phyloP scores from a whole-genome alignment of 2,888 invertebrate genomes.

The Caenorhabditis becei region DNA sequence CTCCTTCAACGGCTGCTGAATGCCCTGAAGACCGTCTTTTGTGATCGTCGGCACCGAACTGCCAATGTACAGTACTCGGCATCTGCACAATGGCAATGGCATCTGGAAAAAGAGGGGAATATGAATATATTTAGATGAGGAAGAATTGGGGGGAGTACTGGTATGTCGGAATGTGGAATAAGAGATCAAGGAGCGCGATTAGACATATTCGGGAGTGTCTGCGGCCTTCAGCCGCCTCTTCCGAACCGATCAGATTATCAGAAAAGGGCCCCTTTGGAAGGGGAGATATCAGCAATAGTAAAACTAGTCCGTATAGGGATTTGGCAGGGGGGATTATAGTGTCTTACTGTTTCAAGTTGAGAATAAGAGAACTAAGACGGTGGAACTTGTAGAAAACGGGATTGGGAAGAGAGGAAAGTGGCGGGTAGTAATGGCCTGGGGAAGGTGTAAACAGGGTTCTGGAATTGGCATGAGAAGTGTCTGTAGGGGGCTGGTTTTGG shows the following conservation, averaged over 20 bases:
- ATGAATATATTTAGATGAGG: slow-evolving; percentile 1
- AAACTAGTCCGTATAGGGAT: slow-evolving; percentile 16
- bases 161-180: slow-evolving; percentile 2
- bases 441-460: slow-evolving; percentile 11
- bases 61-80: slow-evolving; percentile 95
- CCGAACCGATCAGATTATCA: slow-evolving; percentile 10
- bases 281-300: slow-evolving; percentile 15
- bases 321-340: no score
- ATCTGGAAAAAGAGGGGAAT: slow-evolving; percentile 52
- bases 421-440: slow-evolving; percentile 5
- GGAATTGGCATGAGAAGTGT: slow-evolving; percentile 5
- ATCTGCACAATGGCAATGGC: slow-evolving; percentile 90
- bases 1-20: slow-evolving; percentile 94
- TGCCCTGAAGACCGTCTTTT: slow-evolving; percentile 90
- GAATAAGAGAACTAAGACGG: neutral
- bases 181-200: slow-evolving; percentile 14
- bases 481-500: neutral
- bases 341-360: neutral
- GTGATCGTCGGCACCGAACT: slow-evolving; percentile 96
- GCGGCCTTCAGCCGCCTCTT: neutral
- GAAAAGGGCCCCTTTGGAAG: no score
- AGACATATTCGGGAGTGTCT: slow-evolving; percentile 7
- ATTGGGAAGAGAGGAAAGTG: neutral
- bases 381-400: slow-evolving; percentile 5
- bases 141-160: slow-evolving; percentile 3